Evolutionary conservation across 1,140 invertebrate genomes (phyloP), one percentile per base, ranked within the genome.

Genomic region (Helicoverpa armigera): DNA sequence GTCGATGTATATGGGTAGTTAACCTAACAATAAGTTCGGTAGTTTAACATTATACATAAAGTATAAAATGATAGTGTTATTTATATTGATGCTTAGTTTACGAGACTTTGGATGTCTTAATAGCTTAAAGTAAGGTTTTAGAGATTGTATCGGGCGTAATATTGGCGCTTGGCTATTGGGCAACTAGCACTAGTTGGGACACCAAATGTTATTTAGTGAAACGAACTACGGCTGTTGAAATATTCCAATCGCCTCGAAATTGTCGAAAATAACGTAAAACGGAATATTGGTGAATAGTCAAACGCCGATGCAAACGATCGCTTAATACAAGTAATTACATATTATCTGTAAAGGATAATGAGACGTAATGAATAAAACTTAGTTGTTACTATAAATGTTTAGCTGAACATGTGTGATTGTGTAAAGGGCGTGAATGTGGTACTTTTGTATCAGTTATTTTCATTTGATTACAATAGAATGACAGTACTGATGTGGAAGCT

Each of bases 371-470:
- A 86, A 87, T 91, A 90, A 91, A 88, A 91, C 86, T 91, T 95
- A 95, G 93, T 92, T 94, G 92, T 94, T 95, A 94, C 84, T 88
- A 93, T 95, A 94, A 95, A 95, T 95, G 92, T 95, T 94, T 94
- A 94, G 93, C 88, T 89, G 92, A 93, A 89, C 85, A 87, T 86
- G 94, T 89, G 90, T 94, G 94, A 86, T 76, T 94, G 92, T 94
- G 88, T 85, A 91, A 89, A 92, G 89, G 67, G 94, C 67, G 89
- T 94, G 94, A 93, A 93, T 95, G 94, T 90, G 90, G 84, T 87
- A 87, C 81, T 82, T 84, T 83, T 85, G 86, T 85, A 85, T 87
- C 83, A 83, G 78, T 87, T 86, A 82, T 79, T 82, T 85, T 84
- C 63, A 83, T 88, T 86, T 84, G 16, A 72, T 81, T 54, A 77